Conservation (phyloP, 2,888 invertebrate genomes). For the Lottia gigantea region DNA sequence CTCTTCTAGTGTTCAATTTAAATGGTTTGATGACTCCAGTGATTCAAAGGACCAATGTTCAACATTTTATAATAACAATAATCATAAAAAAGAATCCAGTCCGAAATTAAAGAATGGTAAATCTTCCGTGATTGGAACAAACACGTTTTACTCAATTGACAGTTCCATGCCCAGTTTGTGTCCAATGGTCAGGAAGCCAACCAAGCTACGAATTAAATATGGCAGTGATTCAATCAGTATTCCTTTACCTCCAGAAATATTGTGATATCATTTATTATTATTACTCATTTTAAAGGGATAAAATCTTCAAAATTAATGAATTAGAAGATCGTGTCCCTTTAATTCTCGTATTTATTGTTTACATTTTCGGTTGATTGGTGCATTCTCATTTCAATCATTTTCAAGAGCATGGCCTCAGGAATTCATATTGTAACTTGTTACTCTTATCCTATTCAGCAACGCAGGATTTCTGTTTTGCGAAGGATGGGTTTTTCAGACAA, state of each 20-base stretch:
- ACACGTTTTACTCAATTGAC: background rate
- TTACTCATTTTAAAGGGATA: too few species aligned
- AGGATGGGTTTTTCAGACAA: too few species aligned
- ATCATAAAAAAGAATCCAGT: background rate
- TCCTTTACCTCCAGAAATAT: slow-evolving; percentile 1
- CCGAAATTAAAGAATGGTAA: background rate
- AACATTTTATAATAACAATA: background rate
- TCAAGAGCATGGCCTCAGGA: too few species aligned
- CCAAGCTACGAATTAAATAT: background rate
- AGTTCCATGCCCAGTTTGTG: background rate
- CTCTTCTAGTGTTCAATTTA: slow-evolving; percentile 39
- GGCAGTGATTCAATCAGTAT: slow-evolving; percentile 8
- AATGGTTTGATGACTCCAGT: slow-evolving; percentile 30
- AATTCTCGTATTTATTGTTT: too few species aligned
- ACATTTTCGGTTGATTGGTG: too few species aligned
- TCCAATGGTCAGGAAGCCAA: background rate
- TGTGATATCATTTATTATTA: background rate
- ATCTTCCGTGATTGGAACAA: background rate
- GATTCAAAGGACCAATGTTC: background rate
- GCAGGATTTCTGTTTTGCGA: too few species aligned
- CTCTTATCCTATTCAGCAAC: too few species aligned
- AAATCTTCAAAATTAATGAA: too few species aligned
- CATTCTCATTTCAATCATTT: too few species aligned
- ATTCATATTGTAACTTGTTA: too few species aligned
- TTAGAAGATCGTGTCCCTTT: too few species aligned